phyloP scores from a whole-genome alignment of 2,888 invertebrate genomes.

The Calliphora vomitoria region DNA sequence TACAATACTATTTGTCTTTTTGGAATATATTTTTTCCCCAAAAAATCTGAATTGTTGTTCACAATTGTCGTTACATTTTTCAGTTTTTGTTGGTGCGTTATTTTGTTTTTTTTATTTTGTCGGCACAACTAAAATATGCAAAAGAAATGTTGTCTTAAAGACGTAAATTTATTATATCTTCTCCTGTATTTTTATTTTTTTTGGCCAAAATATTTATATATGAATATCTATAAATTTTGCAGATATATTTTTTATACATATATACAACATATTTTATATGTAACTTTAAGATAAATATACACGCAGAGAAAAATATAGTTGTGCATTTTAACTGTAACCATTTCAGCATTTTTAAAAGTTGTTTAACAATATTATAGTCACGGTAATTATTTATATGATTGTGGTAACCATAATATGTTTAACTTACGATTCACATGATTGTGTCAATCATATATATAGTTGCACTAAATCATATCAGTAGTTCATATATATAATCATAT shows the following conservation, averaged over 20 bases:
- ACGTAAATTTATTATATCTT: slow-evolving; percentile 17
- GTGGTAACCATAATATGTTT: too few relatives aligned
- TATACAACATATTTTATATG: neutral
- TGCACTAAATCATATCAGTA: too few relatives aligned
- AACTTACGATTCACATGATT: too few relatives aligned
- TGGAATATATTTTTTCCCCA: neutral
- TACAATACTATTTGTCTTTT: slow-evolving; percentile 26
- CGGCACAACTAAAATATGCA: slow-evolving; percentile 1
- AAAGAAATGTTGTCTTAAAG: slow-evolving; percentile 38
- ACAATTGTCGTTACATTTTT: slow-evolving; percentile 42
- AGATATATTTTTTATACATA: neutral
- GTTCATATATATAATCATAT: too few relatives aligned
- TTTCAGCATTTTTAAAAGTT: too few relatives aligned
- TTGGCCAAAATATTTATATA: slow-evolving; percentile 12
- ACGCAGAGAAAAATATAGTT: too few relatives aligned
- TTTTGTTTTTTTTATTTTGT: slow-evolving; percentile 8
- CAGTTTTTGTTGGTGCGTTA: neutral
- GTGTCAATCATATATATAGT: too few relatives aligned
- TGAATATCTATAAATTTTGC: slow-evolving; percentile 1
- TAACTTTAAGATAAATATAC: neutral
- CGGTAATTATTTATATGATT: too few relatives aligned
- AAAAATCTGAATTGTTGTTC: neutral
- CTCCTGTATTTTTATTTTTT: neutral
- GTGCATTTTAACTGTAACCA: too few relatives aligned
- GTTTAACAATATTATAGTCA: too few relatives aligned